Base-by-base conservation (phyloP, 2,113 vertebrate species). In the Sitta europaea region DNA sequence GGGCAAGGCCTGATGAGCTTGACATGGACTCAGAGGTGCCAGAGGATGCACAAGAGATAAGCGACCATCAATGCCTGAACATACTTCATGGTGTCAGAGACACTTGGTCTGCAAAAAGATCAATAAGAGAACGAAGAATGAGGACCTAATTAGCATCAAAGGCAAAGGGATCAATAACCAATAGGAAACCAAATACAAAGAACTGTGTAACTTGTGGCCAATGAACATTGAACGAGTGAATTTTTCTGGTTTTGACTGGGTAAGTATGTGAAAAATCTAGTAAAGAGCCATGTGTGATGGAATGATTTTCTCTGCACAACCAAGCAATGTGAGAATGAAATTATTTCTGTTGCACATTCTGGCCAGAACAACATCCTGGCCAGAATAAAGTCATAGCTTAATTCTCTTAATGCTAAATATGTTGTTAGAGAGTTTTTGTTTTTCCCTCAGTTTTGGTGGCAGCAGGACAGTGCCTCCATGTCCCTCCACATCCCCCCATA, bases 41-140 rank as follows among this genome's bases (percentile, higher is more conserved):
- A 63, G 36, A 65, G 48, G 14, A 63, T 53, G 20, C 33, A 31
- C 12, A 45, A 78, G 50, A 54, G 25, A 28, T 19, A 20, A 43
- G 15, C 8, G 2, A n/a, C 25, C 14, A 18, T 53, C 50, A 54
- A 24, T 0, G 1, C 19, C 20, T 3, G 7, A 75, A 47, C 42
- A 36, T 48, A 27, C 11, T 48, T 59, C 72, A 24, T 47, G 27
- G 27, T 59, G 55, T 48, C 25, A 24, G 59, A 62, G 58, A 54
- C 48, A 54, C 20, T n/a, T 22, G 48, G 18, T 23, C 57, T 14
- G 3, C 4, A 22, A 28, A 15, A 73, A 55, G 11, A 63, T 19
- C 40, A 24, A 4, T n/a, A 20, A 45, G 10, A 36, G 38, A n/a
- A 54, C 0, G 0, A 33, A 72, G 11, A 63, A 73, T 38, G 8